Percentiles rank a stretch among this genome's conserved stretches.
Evolutionary conservation across 2,113 vertebrate genomes (phyloP).

Genomic region (Rhagologus leucostigma): DNA sequence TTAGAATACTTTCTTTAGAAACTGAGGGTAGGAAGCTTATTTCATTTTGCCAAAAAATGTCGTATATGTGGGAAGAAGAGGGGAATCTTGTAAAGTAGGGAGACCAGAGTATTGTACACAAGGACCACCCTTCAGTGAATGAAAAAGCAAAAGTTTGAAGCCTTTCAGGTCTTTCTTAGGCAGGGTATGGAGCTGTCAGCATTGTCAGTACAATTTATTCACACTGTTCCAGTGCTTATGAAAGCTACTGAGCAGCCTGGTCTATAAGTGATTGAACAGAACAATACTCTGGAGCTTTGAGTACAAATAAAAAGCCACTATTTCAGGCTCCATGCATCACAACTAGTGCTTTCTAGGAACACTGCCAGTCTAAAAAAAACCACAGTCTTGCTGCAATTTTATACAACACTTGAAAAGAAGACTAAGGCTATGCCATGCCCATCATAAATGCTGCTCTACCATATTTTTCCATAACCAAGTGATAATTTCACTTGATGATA

Average conservation of each 20-base stretch:
- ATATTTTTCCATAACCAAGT: conserved; percentile 7
- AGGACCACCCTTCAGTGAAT: neutral
- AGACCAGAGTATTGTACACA: neutral
- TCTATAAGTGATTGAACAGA: conserved; percentile 54
- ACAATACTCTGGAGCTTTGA: conserved; percentile 55
- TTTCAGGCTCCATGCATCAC: conserved; percentile 49
- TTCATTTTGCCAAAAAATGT: conserved; percentile 5
- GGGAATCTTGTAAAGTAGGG: neutral
- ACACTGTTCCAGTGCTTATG: conserved; percentile 50
- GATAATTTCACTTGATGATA: conserved; percentile 27
- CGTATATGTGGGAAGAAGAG: neutral
- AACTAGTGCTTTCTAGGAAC: conserved; percentile 54
- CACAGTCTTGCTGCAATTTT: conserved; percentile 38
- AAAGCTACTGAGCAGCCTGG: conserved; percentile 47
- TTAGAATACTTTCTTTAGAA: conserved; percentile 24
- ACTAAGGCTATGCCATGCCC: neutral
- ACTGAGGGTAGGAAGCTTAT: neutral
- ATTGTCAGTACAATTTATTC: conserved; percentile 60
- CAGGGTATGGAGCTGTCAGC: conserved; percentile 34
- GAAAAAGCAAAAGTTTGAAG: conserved; percentile 29
- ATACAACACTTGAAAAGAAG: conserved; percentile 28
- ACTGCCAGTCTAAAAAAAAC: conserved; percentile 61
- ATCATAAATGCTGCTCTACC: neutral
- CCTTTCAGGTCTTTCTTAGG: conserved; percentile 37
- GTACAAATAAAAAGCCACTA: conserved; percentile 52